Base-by-base conservation (phyloP, 2,113 vertebrate genomes). In the Semnopithecus entellus region DNA sequence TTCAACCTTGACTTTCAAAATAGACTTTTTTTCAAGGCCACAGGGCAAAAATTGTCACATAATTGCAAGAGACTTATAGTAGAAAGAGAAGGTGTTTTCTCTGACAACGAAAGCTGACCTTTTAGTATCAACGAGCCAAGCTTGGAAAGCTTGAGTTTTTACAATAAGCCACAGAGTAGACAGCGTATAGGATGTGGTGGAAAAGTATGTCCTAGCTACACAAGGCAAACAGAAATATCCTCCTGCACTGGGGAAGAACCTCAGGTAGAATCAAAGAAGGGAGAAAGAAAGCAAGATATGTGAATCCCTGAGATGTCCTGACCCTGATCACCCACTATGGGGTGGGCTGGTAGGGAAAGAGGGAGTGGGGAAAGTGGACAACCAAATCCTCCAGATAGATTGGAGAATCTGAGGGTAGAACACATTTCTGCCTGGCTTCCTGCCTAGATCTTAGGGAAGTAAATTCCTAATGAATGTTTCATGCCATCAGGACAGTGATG, bases 1-100 rank as follows among this genome's bases (percentile, higher is more conserved):
- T 72, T 73, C 45, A 38, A 55, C 45, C 9, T n/a, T 76, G 40
- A 76, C 93, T 97, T 90, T 94, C 86, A 87, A 95, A 85, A 45
- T 50, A 55, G 48, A 87, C n/a, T 83, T 92, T 93, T 64, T 86
- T 43, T 85, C 64, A 96, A 80, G 38, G 11, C 55, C 70, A 50
- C 10, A 43, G 40, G 61, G 59, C 27, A 96, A 80, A 90, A 45
- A 55, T 17, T 52, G 32, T 50, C n/a, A 18, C 10, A 17, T 40
- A 52, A 75, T 59, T 75, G 14, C 17, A 87, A 94, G 72, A 84
- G 40, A 7, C 88, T 79, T 76, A 32, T 8, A 30, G 55, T 17
- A 73, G 89, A 94, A 82, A 84, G 52, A 76, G 32, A 73, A 93
- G 68, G n/a, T 38, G 20, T 50, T 84, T 72, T 50, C 43, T 22